phyloP scores from a whole-genome alignment of 2,888 invertebrate species.

The Aethes cnicana region DNA sequence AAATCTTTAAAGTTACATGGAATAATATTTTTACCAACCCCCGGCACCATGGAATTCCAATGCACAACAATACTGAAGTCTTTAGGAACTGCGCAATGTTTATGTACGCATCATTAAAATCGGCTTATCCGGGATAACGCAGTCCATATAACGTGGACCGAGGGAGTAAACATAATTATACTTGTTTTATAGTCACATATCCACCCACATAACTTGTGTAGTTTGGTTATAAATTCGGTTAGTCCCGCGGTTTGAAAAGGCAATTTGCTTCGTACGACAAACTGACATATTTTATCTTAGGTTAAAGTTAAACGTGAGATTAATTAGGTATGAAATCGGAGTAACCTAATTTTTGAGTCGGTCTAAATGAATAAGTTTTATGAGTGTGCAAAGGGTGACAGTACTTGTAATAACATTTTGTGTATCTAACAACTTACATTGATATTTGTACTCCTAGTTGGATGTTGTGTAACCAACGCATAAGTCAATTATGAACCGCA shows the following conservation, averaged over 20 bases:
- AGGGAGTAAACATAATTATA: constrained; percentile 24
- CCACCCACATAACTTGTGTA: constrained; percentile 1
- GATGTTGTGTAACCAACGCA: too few relatives aligned
- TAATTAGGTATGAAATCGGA: too few relatives aligned
- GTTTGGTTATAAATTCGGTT: constrained; percentile 3
- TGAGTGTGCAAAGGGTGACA: too few relatives aligned
- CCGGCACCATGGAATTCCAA: neutral
- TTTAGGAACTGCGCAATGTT: constrained; percentile 18
- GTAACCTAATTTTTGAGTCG: too few relatives aligned
- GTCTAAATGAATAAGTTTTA: too few relatives aligned
- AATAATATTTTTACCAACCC: too few relatives aligned
- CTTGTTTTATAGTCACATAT: constrained; percentile 20
- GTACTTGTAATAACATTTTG: neutral
- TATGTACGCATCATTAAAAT: constrained; percentile 30
- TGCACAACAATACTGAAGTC: constrained; percentile 1
- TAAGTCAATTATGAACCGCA: too few relatives aligned
- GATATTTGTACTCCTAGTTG: too few relatives aligned
- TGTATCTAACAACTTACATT: too few relatives aligned
- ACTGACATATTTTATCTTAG: too few relatives aligned
- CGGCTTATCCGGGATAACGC: constrained; percentile 26
- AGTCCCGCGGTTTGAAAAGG: neutral
- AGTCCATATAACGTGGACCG: constrained; percentile 22
- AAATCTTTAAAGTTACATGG: too few relatives aligned
- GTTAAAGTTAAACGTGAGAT: too few relatives aligned
- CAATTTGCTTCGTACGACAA: neutral